A percentile compares a stretch with the other conserved stretches of the same genome.
phyloP scores from a whole-genome alignment of 1,140 invertebrate species.

The Drosophila cardini region DNA sequence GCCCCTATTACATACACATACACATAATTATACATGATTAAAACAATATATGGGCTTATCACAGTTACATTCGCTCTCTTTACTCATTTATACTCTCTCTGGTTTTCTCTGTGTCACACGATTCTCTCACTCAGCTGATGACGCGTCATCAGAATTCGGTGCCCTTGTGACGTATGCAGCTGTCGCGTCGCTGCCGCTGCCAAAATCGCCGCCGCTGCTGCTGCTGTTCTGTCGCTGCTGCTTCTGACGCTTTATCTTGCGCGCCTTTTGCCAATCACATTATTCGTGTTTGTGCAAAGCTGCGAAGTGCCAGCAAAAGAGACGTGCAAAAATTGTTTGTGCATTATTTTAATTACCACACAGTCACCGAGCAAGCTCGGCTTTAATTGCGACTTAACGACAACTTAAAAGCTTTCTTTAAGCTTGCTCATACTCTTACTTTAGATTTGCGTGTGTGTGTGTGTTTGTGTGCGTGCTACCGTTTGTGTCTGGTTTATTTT shows the following conservation, averaged over 20 bases:
- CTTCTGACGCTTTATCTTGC: slow-evolving; percentile 31
- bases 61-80: slow-evolving; percentile 12
- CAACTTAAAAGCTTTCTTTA: slow-evolving; percentile 21
- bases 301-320: slow-evolving; percentile 19
- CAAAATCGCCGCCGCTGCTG: neutral
- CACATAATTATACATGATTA: neutral
- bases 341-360: slow-evolving; percentile 28
- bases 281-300: slow-evolving; percentile 27
- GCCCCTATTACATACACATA: slow-evolving; percentile 24
- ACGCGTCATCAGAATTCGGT: slow-evolving; percentile 49
- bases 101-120: neutral
- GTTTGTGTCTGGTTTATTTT: slow-evolving; percentile 19
- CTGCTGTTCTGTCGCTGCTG: neutral
- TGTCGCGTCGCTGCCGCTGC: slow-evolving; percentile 29
- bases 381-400: slow-evolving; percentile 39
- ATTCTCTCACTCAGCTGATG: slow-evolving; percentile 41
- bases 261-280: slow-evolving; percentile 36
- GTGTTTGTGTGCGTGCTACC: neutral
- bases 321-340: slow-evolving; percentile 38
- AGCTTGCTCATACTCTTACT: slow-evolving; percentile 11
- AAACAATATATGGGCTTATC: slow-evolving; percentile 32
- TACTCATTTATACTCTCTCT: neutral
- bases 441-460: neutral
- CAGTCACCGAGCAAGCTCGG: slow-evolving; percentile 23
- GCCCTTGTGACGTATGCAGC: slow-evolving; percentile 53